Base-by-base conservation (phyloP, 2,888 invertebrate genomes). In the Isotomurus palustris region DNA sequence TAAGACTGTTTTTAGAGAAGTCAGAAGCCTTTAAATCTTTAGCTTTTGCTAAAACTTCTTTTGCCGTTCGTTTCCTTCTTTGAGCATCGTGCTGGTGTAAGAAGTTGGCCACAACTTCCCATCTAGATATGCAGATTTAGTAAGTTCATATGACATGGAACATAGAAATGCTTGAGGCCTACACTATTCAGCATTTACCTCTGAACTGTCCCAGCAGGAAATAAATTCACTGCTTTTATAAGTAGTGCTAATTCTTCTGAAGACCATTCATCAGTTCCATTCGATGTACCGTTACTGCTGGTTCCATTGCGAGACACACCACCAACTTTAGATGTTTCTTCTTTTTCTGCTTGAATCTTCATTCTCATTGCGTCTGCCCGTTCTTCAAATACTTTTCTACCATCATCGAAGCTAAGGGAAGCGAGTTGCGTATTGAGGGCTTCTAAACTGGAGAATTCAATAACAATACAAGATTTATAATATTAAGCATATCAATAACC, bases 191-290 rank as follows among this genome's bases (percentile, higher is more conserved):
- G 43, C 25, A 32, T 36, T 22, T 40, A 58, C 54, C 65, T 38
- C 27, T 68, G 64, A 21, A 47, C 61, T 0, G 97, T 99, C 17
- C 93, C 99, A 5, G 96, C 95, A 0, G 99, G 99, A 75, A 96
- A 99, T 3, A 97, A 77, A 77, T 97, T 97, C 0, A 97, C 95
- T 21, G 94, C 95, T 77, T 99, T 99, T 52, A 97, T 93, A 2
- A 99, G 81, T 44, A 92, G 78, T 73, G 92, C 91, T 21, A 92
- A 80, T 75, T 93, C 91, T 60, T 88, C 88, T 50, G 84, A 83
- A 14, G 82, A 82, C 99, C 99, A 99, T 56, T 80, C 78, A 2
- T 77, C 75, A 45, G 45, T 40, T 17, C 45, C 27, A 1, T 56
- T 19, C 2, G 41, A 41, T 21, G 25, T 24, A 10, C 44, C 40